A percentile compares a stretch with the other conserved stretches of the same genome.
These are phyloP conservation scores for Caenorhabditis remanei DNA, from an alignment of 1,140 invertebrate genomes.

Conservation along the genomic window DNA sequence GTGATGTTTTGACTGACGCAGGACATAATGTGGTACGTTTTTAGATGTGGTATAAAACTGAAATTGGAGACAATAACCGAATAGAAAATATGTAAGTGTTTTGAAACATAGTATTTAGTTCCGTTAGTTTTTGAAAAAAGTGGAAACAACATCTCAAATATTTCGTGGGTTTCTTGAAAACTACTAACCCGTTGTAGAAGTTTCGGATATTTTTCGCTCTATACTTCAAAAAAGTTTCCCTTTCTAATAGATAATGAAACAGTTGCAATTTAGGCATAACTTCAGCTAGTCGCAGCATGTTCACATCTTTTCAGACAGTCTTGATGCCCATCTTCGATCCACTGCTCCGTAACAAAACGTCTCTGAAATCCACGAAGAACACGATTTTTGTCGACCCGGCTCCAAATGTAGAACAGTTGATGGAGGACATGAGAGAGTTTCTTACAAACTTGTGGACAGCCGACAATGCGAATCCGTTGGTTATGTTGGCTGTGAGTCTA, in stretches of 20 bases:
- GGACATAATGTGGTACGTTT: slow-evolving; percentile 61
- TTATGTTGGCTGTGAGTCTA: slow-evolving; percentile 1
- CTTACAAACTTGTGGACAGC: slow-evolving; percentile 7
- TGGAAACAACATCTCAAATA: no score
- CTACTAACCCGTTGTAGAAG: no score
- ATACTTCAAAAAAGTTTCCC: no score
- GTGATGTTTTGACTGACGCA: slow-evolving; percentile 54
- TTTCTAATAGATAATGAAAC: background rate
- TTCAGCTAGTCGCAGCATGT: background rate
- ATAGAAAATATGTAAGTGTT: background rate
- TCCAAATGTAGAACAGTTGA: background rate
- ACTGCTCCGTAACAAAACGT: background rate
- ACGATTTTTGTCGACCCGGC: background rate
- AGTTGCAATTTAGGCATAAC: no score
- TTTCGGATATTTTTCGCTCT: no score
- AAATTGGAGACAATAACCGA: no score
- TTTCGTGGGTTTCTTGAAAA: no score
- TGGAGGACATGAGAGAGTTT: background rate
- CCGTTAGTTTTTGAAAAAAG: no score
- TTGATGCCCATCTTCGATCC: slow-evolving; percentile 11
- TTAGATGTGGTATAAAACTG: no score
- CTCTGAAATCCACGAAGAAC: slow-evolving; percentile 9
- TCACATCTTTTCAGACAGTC: background rate
- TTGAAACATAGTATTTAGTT: background rate
- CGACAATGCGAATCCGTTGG: slow-evolving; percentile 11